Base-by-base conservation (phyloP, 2,888 invertebrate genomes). In the Lydus trimaculatus region DNA sequence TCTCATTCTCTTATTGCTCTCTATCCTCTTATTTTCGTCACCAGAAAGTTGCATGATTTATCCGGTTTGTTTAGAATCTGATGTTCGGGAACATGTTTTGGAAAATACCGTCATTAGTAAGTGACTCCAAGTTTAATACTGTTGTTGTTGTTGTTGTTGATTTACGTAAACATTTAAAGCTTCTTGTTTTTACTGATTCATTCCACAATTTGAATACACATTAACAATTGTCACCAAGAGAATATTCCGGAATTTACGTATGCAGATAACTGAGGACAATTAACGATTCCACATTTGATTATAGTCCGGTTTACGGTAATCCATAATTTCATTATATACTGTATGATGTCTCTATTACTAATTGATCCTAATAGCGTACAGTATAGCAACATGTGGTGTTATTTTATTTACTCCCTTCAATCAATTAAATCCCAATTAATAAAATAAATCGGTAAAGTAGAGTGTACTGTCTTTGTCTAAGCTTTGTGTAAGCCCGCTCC, bases 241-340 rank as follows among this genome's bases (percentile, higher is more conserved):
- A 28, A 56, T 13, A 25, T 25, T 25, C n/a, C 28, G 1, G n/a
- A 1, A 56, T 28, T 52, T 52, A 1, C 2, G 13, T 20, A 2
- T 23, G 23, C 20, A 8, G 48, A 48, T 64, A 64, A 61, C 25
- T 65, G 6, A 43, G 39, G 59, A 63, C 63, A 58, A 62, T 66
- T 66, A 66, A 72, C 43, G 61, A 69, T 68, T 67, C 70, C 60
- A 65, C 70, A 65, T 72, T 68, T 72, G 66, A 71, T 72, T 74
- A 71, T 65, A 31, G 66, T 65, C 67, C 65, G 67, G 68, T 74
- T 72, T 73, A 73, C 71, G 66, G 71, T 66, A 63, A 25, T 66
- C 72, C 70, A 70, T 72, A 72, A 74, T 72, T 72, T 66, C 64
- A 74, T 74, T 74, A 72, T 64, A 63, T 65, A 62, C 64, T 66